Base-by-base conservation (phyloP, 2,113 vertebrate species). In the Phoxinus phoxinus region DNA sequence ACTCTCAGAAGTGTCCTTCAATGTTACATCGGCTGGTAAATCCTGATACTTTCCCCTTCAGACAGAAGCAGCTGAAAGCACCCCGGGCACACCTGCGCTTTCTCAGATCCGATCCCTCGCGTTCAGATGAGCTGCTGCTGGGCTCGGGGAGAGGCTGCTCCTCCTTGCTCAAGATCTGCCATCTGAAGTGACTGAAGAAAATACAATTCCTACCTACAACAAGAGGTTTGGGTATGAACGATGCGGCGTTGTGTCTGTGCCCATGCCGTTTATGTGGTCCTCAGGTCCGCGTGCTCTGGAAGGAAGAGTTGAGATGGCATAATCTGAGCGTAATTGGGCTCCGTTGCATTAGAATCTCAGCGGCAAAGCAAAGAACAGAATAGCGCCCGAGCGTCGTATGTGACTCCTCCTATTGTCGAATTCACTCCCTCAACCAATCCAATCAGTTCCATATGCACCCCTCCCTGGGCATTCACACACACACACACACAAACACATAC, bases 281-380 rank as follows among this genome's bases (percentile, higher is more conserved):
- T 67, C 37, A 83, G 19, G 67, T 73, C 84, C 35, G 74, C 85
- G 79, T 32, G 53, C 71, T 58, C 44, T 61, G n/a, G 21, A 44
- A 79, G 27, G 72, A 81, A 3, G 59, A 88, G 23, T 81, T 84
- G 86, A 86, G 88, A 85, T 87, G 83, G 74, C 80, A 74, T 85
- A 63, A 69, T 73, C 81, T 35, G 63, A 71, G 59, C 53, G 76
- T 48, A 30, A 83, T 59, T 81, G 61, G 63, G 85, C 75, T 74
- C 75, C 77, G 80, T 32, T 23, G 86, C 90, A 89, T 90, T 85
- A 90, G 91, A 91, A 89, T 93, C 90, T 92, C 89, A 91, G 93
- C 94, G 90, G 95, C 23, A 69, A 56, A 96, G 91, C 94, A 91
- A 93, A 93, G 93, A 93, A 92, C 86, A 90, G 95, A 93, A 93